Evolutionary conservation across 1,140 invertebrate species (phyloP).

Genomic region (Scylla paramamosain): DNA sequence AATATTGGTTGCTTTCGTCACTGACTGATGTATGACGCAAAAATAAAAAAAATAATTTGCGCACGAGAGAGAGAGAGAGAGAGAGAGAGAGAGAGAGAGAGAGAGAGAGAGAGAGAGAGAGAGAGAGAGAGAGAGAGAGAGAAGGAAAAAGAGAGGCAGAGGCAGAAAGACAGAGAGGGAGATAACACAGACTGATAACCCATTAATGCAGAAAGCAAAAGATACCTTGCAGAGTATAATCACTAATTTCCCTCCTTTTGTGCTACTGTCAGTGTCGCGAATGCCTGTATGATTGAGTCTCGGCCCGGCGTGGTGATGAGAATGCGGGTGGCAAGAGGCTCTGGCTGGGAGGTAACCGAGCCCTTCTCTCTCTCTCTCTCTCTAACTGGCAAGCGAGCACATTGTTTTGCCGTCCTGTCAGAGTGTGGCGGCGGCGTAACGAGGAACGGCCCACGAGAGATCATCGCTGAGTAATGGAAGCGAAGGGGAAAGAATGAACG

Average conservation of each 20-base stretch:
- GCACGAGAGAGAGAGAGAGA: background rate
- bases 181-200: background rate
- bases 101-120: background rate
- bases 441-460: background rate
- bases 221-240: background rate
- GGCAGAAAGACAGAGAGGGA: background rate
- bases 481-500: background rate
- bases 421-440: background rate
- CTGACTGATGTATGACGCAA: too few species aligned
- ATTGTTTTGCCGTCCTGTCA: background rate
- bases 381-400: background rate
- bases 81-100: conserved; percentile 3
- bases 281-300: background rate
- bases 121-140: background rate
- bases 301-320: background rate
- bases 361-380: too few species aligned
- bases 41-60: too few species aligned
- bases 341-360: background rate
- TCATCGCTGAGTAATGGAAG: background rate
- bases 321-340: background rate
- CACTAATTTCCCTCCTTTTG: conserved; percentile 14
- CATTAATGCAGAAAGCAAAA: background rate
- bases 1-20: too few species aligned
- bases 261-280: background rate
- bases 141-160: background rate